Conservation (phyloP, 2,797 vertebrate species). For the Hapalemur alaotrensis region DNA sequence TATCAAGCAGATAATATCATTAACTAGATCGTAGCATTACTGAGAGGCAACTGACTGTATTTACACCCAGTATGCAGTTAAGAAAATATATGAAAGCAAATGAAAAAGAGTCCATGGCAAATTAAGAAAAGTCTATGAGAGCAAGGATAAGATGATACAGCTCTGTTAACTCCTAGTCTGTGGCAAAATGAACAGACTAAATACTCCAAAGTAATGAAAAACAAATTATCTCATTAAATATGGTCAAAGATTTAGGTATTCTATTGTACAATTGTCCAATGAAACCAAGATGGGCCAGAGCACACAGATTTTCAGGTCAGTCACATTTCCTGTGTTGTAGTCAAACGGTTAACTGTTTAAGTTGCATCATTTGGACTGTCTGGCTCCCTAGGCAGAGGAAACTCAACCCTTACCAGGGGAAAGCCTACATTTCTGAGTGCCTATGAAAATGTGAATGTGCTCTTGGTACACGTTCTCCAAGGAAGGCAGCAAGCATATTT, state of each 20-base stretch:
- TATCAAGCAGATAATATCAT: not conserved
- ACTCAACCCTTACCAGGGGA: not conserved
- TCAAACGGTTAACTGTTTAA: not conserved
- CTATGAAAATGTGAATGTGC: not conserved
- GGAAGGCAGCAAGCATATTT: not conserved
- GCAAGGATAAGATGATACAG: not conserved
- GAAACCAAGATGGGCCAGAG: not conserved
- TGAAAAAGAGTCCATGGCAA: not conserved
- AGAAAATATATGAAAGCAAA: conserved; percentile 35
- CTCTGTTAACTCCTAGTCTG: not conserved
- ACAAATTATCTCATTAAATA: not conserved
- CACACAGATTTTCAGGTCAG: not conserved
- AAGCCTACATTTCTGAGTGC: not conserved
- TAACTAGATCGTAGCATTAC: conserved; percentile 31
- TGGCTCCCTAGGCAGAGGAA: not conserved
- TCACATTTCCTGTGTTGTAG: not conserved
- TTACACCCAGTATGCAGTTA: not conserved
- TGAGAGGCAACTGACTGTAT: conserved; percentile 29
- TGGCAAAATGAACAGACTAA: not conserved
- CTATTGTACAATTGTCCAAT: not conserved
- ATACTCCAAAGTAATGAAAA: not conserved
- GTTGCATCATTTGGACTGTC: not conserved
- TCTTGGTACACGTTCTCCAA: not conserved
- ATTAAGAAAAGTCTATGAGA: not conserved
- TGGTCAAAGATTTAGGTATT: not conserved